Evolutionary conservation across 2,113 vertebrate genomes (phyloP).

Genomic region (Eubucco bourcierii): DNA sequence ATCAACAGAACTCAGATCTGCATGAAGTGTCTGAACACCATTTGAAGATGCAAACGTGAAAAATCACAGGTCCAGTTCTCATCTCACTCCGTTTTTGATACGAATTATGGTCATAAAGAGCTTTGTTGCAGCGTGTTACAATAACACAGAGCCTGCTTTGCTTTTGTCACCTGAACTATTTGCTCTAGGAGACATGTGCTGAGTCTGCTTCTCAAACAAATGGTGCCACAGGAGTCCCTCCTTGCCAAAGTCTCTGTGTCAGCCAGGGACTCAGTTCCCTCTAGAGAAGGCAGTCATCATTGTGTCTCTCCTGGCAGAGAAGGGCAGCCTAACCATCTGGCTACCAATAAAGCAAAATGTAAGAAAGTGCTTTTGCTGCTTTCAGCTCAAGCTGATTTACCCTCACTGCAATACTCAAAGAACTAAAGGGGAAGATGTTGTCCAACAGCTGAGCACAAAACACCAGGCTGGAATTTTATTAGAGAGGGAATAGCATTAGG

Average conservation of each 20-base stretch:
- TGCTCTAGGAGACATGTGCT: not conserved
- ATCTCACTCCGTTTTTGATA: not conserved
- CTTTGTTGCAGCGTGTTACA: not conserved
- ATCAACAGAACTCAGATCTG: not conserved
- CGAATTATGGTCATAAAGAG: not conserved
- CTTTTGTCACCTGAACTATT: not conserved
- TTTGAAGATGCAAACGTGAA: not conserved
- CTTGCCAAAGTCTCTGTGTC: accelerated
- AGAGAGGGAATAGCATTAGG: not conserved
- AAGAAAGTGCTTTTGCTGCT: not conserved
- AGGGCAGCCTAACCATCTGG: constrained; percentile 1
- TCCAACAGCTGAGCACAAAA: not conserved
- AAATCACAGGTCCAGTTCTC: not conserved
- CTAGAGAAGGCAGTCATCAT: not conserved
- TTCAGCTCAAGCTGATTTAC: not conserved
- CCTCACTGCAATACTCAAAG: not conserved
- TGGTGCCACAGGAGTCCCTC: not conserved
- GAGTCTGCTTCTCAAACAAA: not conserved
- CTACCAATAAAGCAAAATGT: not conserved
- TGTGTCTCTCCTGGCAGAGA: not conserved
- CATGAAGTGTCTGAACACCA: not conserved
- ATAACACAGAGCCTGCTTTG: not conserved
- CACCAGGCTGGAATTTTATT: not conserved
- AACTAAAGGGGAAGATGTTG: not conserved
- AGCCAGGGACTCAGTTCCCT: not conserved